phyloP scores from a whole-genome alignment of 2,888 invertebrate species.

The Molanna angustata region DNA sequence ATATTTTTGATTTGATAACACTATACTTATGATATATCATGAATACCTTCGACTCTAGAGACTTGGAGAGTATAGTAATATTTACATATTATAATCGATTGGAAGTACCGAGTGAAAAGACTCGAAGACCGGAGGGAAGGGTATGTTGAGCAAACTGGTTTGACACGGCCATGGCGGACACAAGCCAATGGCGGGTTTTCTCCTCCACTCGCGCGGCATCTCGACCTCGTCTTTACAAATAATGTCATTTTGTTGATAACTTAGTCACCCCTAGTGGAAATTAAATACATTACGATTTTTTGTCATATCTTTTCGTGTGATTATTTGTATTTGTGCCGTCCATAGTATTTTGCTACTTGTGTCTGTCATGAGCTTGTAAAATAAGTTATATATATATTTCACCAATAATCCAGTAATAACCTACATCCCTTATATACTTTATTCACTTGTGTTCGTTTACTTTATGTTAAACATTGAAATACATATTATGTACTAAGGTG shows the following conservation, averaged over 20 bases:
- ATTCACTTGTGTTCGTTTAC: constrained; percentile 20
- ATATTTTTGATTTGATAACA: neutral
- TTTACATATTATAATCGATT: constrained; percentile 1
- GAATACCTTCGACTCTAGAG: too few species aligned
- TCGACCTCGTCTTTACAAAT: too few species aligned
- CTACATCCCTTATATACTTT: constrained; percentile 19
- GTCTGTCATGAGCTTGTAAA: constrained; percentile 45
- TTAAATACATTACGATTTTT: constrained; percentile 1
- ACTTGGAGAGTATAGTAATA: too few species aligned
- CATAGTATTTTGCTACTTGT: constrained; percentile 46
- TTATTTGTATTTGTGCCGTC: constrained; percentile 31
- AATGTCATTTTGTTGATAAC: too few species aligned
- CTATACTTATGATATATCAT: too few species aligned
- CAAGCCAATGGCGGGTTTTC: constrained; percentile 21
- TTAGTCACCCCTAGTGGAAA: neutral
- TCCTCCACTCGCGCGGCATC: neutral
- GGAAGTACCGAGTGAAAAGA: neutral
- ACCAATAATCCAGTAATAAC: constrained; percentile 18
- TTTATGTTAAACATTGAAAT: constrained; percentile 21
- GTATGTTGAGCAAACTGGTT: constrained; percentile 28
- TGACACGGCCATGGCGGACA: constrained; percentile 30
- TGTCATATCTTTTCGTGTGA: constrained; percentile 19
- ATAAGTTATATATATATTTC: constrained; percentile 22
- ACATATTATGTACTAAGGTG: constrained; percentile 28
- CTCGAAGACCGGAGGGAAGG: neutral